A percentile compares a stretch with the other conserved stretches of the same genome.
Conservation (phyloP, 2,888 invertebrate species). For the Argyra leucocephala region DNA sequence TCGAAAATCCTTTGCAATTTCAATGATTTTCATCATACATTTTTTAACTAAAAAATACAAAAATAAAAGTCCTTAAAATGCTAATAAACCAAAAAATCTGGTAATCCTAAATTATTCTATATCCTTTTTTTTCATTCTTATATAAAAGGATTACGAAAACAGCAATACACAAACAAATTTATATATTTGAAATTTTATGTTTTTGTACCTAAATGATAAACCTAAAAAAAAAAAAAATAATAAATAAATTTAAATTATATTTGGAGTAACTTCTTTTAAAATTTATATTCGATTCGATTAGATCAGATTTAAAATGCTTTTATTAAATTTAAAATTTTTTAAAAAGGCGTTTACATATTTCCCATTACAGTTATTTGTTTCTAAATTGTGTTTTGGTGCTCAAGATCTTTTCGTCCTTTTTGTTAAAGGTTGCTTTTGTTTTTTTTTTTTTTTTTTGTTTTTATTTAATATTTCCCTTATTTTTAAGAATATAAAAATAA, state of each 20-base stretch:
- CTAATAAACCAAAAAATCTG: background rate
- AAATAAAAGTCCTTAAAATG: background rate
- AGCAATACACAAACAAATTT: no score
- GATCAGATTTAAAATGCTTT: conserved; percentile 6
- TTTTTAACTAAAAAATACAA: no score
- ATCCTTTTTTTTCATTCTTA: background rate
- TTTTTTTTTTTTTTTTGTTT: background rate
- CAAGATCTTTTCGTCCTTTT: background rate
- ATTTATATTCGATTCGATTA: conserved; percentile 1
- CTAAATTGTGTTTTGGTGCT: background rate
- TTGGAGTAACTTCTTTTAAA: background rate
- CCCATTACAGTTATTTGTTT: conserved; percentile 6
- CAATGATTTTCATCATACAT: no score
- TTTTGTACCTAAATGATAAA: no score
- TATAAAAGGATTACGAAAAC: background rate
- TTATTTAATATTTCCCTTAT: no score
- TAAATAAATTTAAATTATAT: background rate
- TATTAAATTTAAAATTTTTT: background rate
- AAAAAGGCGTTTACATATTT: background rate
- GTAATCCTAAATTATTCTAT: background rate
- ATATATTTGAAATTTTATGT: no score
- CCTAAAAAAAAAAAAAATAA: background rate
- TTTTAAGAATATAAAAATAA: no score
- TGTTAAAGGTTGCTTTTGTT: background rate
- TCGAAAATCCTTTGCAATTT: no score